phyloP scores from a whole-genome alignment of 2,888 invertebrate species.

The Gasteruption jaculator region DNA sequence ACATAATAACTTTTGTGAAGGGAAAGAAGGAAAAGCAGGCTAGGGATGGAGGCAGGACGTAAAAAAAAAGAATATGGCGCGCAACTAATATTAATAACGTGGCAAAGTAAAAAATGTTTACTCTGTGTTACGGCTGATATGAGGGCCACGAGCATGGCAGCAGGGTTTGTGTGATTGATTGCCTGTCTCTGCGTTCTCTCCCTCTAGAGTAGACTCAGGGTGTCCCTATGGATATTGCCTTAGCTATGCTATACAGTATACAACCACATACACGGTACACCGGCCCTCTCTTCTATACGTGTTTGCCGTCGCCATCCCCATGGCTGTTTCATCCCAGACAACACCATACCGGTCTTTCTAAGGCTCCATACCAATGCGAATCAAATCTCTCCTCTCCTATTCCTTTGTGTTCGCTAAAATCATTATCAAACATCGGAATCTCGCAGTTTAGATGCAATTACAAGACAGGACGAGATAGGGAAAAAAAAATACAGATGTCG shows the following conservation, averaged over 20 bases:
- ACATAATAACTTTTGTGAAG: too few species aligned
- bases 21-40: constrained; percentile 7
- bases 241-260: constrained; percentile 35
- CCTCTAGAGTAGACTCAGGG: constrained; percentile 39
- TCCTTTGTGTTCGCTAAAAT: constrained; percentile 18
- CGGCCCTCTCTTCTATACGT: too few species aligned
- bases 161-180: constrained; percentile 48
- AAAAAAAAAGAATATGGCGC: constrained; percentile 23
- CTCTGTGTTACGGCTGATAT: constrained; percentile 48
- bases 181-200: constrained; percentile 43
- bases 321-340: constrained; percentile 28
- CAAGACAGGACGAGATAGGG: too few species aligned
- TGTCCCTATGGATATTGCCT: constrained; percentile 43
- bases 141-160: constrained; percentile 47
- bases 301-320: constrained; percentile 45
- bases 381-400: constrained; percentile 22
- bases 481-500: too few species aligned
- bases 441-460: too few species aligned
- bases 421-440: too few species aligned
- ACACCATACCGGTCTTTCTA: constrained; percentile 31
- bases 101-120: constrained; percentile 51
- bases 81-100: constrained; percentile 49
- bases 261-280: too few species aligned
- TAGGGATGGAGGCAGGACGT: constrained; percentile 2
- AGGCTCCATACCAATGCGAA: constrained; percentile 28